A percentile compares a stretch with the other conserved stretches of the same genome.
phyloP scores from a whole-genome alignment of 2,888 invertebrate genomes.

The Hartigia nigra region DNA sequence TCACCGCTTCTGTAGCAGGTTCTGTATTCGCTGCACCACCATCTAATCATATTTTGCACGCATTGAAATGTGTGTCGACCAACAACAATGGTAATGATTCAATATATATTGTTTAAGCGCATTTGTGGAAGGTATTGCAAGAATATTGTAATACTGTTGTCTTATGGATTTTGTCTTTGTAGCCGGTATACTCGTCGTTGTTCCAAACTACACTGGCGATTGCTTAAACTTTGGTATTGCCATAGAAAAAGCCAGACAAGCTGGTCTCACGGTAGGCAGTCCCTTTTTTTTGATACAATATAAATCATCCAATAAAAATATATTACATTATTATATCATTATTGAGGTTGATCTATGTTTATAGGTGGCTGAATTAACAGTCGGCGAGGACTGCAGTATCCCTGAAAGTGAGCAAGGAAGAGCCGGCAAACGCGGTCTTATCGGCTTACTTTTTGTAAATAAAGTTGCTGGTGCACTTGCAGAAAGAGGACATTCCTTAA shows the following conservation, averaged over 20 bases:
- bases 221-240: slow-evolving; percentile 86
- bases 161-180: slow-evolving; percentile 20
- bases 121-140: background rate
- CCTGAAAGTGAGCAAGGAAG: slow-evolving; percentile 50
- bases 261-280: slow-evolving; percentile 69
- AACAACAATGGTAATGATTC: slow-evolving; percentile 69
- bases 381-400: slow-evolving; percentile 63
- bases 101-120: background rate
- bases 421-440: slow-evolving; percentile 68
- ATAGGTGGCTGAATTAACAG: slow-evolving; percentile 53
- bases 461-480: slow-evolving; percentile 60
- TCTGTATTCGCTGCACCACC: slow-evolving; percentile 84
- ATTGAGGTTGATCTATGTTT: background rate
- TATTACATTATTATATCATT: background rate
- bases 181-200: slow-evolving; percentile 78
- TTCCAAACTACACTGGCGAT: slow-evolving; percentile 84
- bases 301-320: no score
- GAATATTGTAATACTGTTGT: background rate
- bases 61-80: slow-evolving; percentile 71
- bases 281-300: no score
- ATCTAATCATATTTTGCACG: slow-evolving; percentile 74
- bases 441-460: slow-evolving; percentile 54
- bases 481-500: slow-evolving; percentile 67
- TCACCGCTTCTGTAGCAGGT: slow-evolving; percentile 76
- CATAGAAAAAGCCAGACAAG: slow-evolving; percentile 76